These are phyloP conservation scores for Parasteatoda tepidariorum DNA, from an alignment of 1,140 invertebrate genomes.

Conservation along the genomic window DNA sequence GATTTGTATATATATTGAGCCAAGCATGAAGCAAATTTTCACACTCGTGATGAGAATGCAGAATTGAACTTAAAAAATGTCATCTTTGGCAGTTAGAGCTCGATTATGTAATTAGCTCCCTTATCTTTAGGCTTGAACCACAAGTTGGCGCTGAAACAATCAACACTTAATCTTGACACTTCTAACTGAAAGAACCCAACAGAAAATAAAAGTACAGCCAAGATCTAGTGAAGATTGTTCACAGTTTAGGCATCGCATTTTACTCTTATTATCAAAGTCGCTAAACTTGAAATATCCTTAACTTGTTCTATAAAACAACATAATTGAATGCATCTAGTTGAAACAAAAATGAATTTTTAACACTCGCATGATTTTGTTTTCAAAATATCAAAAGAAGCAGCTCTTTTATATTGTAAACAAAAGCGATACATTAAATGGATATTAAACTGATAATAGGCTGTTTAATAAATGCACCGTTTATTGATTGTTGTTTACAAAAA, in stretches of 20 bases:
- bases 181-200: not conserved
- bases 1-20: slow-evolving; percentile 42
- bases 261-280: not conserved
- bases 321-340: no score
- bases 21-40: slow-evolving; percentile 41
- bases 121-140: not conserved
- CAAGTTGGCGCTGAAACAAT: not conserved
- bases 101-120: not conserved
- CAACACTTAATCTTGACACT: not conserved
- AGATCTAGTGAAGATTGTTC: not conserved
- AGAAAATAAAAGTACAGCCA: not conserved
- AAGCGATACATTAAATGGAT: no score
- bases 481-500: no score
- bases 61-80: not conserved
- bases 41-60: slow-evolving; percentile 13
- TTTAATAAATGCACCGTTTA: no score
- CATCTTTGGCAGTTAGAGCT: not conserved
- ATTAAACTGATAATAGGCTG: no score
- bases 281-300: no score
- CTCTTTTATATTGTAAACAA: no score
- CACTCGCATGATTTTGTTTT: no score
- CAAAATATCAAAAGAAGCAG: no score
- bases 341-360: no score
- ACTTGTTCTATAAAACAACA: no score
- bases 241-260: not conserved